Evolutionary conservation across 2,113 vertebrate genomes (phyloP).

Genomic region (Aviceda subcristata): DNA sequence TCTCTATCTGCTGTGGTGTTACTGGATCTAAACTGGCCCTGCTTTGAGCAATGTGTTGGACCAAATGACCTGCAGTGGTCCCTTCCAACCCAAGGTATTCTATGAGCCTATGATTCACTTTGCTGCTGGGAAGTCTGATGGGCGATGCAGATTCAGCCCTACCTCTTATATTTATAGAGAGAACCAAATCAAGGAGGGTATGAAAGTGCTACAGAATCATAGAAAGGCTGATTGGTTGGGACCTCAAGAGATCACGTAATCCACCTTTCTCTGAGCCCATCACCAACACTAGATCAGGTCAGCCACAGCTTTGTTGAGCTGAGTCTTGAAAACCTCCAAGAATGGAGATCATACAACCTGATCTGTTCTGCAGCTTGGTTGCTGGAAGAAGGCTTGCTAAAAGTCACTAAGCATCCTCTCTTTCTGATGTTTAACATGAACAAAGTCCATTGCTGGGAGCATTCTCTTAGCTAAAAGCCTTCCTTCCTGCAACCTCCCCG

Average conservation of each 20-base stretch:
- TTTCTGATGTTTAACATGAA: background rate
- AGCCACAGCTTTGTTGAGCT: background rate
- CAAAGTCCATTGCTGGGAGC: background rate
- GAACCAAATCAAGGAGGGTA: background rate
- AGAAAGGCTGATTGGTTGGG: background rate
- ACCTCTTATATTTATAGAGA: background rate
- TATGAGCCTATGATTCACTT: background rate
- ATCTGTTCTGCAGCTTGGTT: background rate
- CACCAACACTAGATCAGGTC: background rate
- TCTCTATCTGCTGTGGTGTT: background rate
- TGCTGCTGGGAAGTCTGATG: background rate
- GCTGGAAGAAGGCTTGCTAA: background rate
- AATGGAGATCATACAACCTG: background rate
- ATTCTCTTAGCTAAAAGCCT: background rate
- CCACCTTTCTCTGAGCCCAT: background rate
- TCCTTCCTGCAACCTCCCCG: accelerated
- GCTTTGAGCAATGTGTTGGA: background rate
- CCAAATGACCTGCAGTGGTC: background rate
- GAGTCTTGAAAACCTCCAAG: background rate
- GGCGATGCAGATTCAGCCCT: background rate
- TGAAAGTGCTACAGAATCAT: background rate
- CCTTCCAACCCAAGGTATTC: background rate
- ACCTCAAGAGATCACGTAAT: background rate
- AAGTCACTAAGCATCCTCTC: background rate
- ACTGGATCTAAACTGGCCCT: background rate